phyloP scores from a whole-genome alignment of 2,797 vertebrate genomes.

The Prionace glauca region DNA sequence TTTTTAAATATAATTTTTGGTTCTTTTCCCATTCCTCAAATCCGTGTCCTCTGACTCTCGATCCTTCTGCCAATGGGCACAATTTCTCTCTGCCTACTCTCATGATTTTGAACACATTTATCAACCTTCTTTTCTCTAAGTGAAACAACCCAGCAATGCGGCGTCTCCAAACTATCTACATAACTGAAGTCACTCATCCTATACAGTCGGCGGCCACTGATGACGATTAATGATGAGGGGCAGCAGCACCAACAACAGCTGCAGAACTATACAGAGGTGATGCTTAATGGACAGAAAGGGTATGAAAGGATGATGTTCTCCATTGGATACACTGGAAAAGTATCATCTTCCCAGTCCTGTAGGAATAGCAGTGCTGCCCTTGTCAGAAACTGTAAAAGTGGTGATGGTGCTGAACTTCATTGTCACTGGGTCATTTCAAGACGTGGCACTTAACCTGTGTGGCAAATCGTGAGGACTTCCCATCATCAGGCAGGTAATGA shows the following conservation, averaged over 20 bases:
- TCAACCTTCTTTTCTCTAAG: neutral
- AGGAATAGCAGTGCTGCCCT: too few species aligned
- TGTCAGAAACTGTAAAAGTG: too few species aligned
- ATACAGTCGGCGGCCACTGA: neutral
- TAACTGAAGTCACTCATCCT: neutral
- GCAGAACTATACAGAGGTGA: neutral
- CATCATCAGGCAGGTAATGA: too few species aligned
- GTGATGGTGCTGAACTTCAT: too few species aligned
- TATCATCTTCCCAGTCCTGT: neutral
- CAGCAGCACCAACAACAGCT: neutral
- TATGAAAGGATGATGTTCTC: neutral
- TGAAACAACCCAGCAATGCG: too few species aligned
- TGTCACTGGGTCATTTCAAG: too few species aligned
- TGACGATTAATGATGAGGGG: neutral
- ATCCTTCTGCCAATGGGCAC: neutral
- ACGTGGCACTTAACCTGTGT: too few species aligned
- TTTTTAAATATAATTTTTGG: too few species aligned
- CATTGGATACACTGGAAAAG: neutral
- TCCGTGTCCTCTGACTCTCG: neutral
- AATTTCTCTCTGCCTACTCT: neutral
- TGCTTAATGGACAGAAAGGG: neutral
- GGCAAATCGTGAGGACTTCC: too few species aligned
- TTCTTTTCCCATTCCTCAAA: neutral
- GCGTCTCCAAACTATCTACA: too few species aligned
- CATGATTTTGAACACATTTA: neutral